A percentile compares a stretch with the other conserved stretches of the same genome.
Evolutionary conservation across 64 coral and sea anemone species (phyloP).

Genomic region (Porites australiensis): DNA sequence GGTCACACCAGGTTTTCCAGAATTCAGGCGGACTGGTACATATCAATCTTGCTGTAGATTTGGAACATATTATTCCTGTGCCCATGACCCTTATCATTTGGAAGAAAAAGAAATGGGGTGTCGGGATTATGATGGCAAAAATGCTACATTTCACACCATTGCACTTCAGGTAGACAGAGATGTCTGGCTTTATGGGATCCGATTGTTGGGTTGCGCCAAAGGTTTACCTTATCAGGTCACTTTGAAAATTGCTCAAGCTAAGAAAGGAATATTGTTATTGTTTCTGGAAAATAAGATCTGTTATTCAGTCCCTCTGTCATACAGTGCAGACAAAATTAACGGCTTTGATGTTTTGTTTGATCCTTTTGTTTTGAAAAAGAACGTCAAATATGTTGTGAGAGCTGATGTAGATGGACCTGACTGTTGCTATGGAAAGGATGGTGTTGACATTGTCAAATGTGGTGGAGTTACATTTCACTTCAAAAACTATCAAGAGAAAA

Average conservation of each 20-base stretch:
- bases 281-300: neutral
- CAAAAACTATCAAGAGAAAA: too few species aligned
- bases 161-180: neutral
- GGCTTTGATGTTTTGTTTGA: conserved; percentile 11
- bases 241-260: neutral
- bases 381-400: neutral
- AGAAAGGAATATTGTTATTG: too few species aligned
- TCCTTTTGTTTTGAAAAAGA: neutral
- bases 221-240: neutral
- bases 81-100: too few species aligned
- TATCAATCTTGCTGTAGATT: conserved; percentile 10
- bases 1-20: neutral
- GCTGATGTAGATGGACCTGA: neutral
- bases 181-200: neutral
- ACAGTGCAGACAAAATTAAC: neutral
- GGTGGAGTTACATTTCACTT: neutral
- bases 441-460: neutral
- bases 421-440: neutral
- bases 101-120: neutral
- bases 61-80: too few species aligned
- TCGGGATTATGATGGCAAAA: neutral
- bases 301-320: neutral
- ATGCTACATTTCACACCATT: neutral
- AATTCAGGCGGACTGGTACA: neutral
- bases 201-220: neutral